Evolutionary conservation across 2,113 vertebrate genomes (phyloP), one percentile per base, ranked within the genome.

Genomic region (Microtus ochrogaster): DNA sequence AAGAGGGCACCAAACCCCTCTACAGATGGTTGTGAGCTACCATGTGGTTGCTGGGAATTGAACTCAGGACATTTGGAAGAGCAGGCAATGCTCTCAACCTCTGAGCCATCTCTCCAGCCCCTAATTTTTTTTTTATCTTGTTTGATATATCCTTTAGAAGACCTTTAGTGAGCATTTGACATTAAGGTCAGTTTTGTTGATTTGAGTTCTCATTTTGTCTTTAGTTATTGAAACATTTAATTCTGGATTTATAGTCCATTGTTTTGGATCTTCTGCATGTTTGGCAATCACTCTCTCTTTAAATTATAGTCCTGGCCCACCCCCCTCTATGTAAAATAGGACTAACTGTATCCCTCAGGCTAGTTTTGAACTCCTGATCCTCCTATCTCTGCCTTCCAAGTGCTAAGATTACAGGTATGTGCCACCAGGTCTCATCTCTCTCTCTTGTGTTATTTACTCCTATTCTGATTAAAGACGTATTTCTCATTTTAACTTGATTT

Each of bases 101-200:
- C n/a, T n/a, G n/a, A n/a, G n/a, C n/a, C n/a, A n/a, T n/a, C n/a
- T n/a, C n/a, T n/a, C n/a, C n/a, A n/a, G n/a, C n/a, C n/a, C n/a
- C n/a, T n/a, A n/a, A n/a, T n/a, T n/a, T n/a, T n/a, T 24, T 72
- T 95, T 91, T 84, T 58, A 33, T 93, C 17, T 24, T 92, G 68
- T 12, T 77, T 93, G 39, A n/a, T 76, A 61, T 0, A 19, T 19
- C 1, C 13, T 3, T 44, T 92, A 65, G 49, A 72, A 33, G 10
- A 47, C 13, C 21, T 10, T 90, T 79, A 28, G 14, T 17, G 49
- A 83, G 8, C 1, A 61, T 72, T 70, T 58, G 4, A 3, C 39
- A 33, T 2, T 81, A 87, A 92, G 6, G 10, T 90, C 44, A 88
- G 21, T 77, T 87, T 90, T 76, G 66, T 22, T 58, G 21, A 14